Base-by-base conservation (phyloP, 2,888 invertebrate genomes). In the Erebia ligea region DNA sequence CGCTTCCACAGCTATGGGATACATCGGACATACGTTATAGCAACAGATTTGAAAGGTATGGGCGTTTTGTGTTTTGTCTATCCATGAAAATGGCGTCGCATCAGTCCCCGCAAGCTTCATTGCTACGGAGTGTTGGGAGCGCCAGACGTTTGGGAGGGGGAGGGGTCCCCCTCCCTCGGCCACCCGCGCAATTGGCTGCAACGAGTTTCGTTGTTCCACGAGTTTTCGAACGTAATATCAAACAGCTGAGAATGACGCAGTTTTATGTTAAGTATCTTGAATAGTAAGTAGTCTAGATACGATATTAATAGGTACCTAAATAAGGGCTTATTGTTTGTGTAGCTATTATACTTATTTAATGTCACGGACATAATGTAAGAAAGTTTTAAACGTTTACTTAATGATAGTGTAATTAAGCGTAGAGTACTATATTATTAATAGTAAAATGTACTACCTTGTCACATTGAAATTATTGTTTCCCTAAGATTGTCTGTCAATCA, bases 41-140 rank as follows among this genome's bases (percentile, higher is more conserved):
- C 15, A 72, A 73, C 40, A 70, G 73, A 63, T 71, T 69, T n/a
- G 50, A 65, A 19, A 72, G 72, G 58, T 42, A 56, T 1, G 65
- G 65, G 34, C 13, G 40, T 48, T 70, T 70, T 19, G 19, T 45
- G 15, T 48, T 21, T 21, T 40, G 50, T 70, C 21, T 34, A 65
- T 1, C 11, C 3, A 9, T 52, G 54, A 10, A 54, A 19, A 9
- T 54, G 54, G 54, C 54, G 54, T 54, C 50, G 34, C 48, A 10
- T 66, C 57, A 67, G 21, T 67, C 40, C 25, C 25, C 64, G 21
- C 45, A 11, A 34, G 64, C 52, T 64, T 52, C 25, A 52, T 4
- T 34, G 52, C 10, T 64, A 11, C 52, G 52, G 52, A 11, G 21
- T 1, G 34, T 11, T 21, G 42, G 4, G 15, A 8, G 61, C 17